Conservation (phyloP, 2,113 vertebrate species). For the Zapornia atra region DNA sequence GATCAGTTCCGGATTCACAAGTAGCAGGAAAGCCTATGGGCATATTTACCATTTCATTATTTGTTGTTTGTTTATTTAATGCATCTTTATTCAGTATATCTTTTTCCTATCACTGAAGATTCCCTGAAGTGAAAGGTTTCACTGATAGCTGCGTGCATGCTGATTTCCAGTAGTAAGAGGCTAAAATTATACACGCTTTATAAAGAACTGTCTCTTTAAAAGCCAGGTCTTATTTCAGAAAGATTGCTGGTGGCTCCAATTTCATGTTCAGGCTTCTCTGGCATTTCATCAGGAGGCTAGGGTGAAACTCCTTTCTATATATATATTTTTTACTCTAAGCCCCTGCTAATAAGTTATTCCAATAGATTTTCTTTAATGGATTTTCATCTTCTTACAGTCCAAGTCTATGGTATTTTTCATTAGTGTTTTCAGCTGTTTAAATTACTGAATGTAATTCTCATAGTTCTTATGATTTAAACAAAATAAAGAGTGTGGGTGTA, state of each 20-base stretch:
- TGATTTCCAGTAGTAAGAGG: not conserved
- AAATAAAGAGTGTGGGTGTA: not conserved
- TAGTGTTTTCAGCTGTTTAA: not conserved
- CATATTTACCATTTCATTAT: not conserved
- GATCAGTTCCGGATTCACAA: not conserved
- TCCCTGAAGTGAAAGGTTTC: constrained; percentile 7
- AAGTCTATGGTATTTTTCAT: not conserved
- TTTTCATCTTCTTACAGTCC: constrained; percentile 20
- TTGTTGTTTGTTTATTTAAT: not conserved
- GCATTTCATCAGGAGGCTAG: constrained; percentile 62
- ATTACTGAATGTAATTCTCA: not conserved
- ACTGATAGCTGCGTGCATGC: not conserved
- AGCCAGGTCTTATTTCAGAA: constrained; percentile 50
- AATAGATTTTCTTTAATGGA: constrained; percentile 45
- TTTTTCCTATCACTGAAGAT: not conserved
- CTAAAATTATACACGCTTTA: constrained; percentile 38
- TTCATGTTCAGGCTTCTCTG: constrained; percentile 63
- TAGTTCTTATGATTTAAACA: not conserved
- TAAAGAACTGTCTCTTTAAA: constrained; percentile 52
- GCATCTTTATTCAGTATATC: not conserved
- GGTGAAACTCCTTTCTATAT: constrained; percentile 59
- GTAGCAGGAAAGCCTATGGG: not conserved
- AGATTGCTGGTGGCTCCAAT: constrained; percentile 41
- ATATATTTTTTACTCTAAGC: constrained; percentile 55
- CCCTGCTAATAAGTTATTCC: constrained; percentile 43